These are phyloP conservation scores for Spisula subtruncata DNA, from an alignment of 2,888 invertebrate genomes.

Conservation along the genomic window DNA sequence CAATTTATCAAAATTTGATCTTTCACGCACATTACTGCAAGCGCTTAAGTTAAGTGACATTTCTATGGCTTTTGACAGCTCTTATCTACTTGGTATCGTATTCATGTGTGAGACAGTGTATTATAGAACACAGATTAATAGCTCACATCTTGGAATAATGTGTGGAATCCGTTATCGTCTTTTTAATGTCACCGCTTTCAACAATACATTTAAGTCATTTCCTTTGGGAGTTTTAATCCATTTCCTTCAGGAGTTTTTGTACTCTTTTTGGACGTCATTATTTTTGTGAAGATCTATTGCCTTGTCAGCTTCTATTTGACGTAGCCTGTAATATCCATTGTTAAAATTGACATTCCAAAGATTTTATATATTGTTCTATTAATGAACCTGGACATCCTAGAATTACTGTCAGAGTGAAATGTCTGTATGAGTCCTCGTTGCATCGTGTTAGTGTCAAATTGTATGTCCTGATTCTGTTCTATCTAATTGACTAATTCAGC, in stretches of 20 bases:
- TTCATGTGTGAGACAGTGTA: not conserved
- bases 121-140: constrained; percentile 12
- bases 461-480: not conserved
- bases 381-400: not conserved
- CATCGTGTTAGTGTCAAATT: not conserved
- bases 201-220: not conserved
- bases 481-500: no score
- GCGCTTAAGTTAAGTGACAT: constrained; percentile 10
- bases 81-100: not conserved
- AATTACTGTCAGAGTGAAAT: not conserved
- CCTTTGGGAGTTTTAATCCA: no score
- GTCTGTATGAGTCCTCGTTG: not conserved
- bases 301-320: not conserved
- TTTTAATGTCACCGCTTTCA: constrained; percentile 19
- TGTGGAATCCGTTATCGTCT: not conserved
- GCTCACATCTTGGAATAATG: not conserved
- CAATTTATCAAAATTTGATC: constrained; percentile 12
- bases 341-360: not conserved
- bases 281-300: not conserved
- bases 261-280: not conserved
- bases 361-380: not conserved
- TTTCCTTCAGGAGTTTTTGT: no score
- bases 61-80: not conserved
- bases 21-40: not conserved
- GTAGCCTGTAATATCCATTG: not conserved